phyloP scores from a whole-genome alignment of 1,140 invertebrate genomes.

The Coenobita brevimanus region DNA sequence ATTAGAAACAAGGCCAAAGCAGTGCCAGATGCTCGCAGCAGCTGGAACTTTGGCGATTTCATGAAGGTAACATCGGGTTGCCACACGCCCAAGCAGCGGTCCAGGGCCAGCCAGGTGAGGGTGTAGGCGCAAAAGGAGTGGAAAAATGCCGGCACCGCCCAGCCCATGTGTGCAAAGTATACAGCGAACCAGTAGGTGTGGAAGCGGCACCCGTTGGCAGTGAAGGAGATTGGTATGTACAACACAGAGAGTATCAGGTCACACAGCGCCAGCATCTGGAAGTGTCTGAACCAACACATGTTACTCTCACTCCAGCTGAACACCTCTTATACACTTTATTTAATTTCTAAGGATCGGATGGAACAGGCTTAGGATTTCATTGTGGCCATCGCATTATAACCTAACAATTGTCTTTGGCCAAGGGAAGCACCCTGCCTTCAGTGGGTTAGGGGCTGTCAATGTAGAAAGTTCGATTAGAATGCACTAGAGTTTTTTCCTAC shows the following conservation, averaged over 20 bases:
- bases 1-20: neutral
- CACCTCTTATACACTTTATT: too few species aligned
- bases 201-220: neutral
- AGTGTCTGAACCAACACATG: too few species aligned
- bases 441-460: too few species aligned
- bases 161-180: conserved; percentile 41
- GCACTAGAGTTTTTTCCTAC: too few species aligned
- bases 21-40: neutral
- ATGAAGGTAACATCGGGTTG: neutral
- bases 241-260: conserved; percentile 4
- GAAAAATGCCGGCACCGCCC: neutral
- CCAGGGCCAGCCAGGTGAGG: conserved; percentile 1
- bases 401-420: too few species aligned
- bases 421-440: too few species aligned
- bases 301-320: too few species aligned
- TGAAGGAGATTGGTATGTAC: neutral
- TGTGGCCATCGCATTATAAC: too few species aligned
- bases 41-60: neutral
- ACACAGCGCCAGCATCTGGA: conserved; percentile 10
- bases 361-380: too few species aligned
- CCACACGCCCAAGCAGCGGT: conserved; percentile 23
- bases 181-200: conserved; percentile 5
- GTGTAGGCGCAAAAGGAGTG: conserved; percentile 1
- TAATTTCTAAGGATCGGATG: too few species aligned
- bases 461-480: too few species aligned